Percentiles rank a stretch among this genome's conserved stretches.
These are phyloP conservation scores for Tenthredo livida DNA, from an alignment of 2,888 invertebrate genomes.

Conservation along the genomic window DNA sequence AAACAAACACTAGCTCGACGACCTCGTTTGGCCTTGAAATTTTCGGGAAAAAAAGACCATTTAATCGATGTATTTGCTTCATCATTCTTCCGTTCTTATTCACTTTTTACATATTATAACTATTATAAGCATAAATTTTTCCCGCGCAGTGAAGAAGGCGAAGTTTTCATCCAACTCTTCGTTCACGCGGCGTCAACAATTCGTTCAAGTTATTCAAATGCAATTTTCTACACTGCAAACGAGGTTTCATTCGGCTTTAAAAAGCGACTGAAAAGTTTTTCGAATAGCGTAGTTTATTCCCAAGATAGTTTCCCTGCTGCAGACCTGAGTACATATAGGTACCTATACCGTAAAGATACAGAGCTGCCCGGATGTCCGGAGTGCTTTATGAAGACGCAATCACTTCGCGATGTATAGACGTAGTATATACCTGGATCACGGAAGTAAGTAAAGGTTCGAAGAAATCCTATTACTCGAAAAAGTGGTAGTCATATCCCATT, in stretches of 20 bases:
- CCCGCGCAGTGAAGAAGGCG: not conserved
- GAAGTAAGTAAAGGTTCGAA: not conserved
- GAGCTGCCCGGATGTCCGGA: not conserved
- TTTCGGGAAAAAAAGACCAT: too few relatives aligned
- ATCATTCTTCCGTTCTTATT: not conserved
- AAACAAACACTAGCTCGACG: not conserved
- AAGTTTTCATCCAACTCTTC: not conserved
- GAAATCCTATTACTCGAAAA: not conserved
- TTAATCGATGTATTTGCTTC: not conserved
- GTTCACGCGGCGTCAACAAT: constrained; percentile 18
- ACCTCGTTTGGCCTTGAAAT: not conserved
- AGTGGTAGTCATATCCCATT: not conserved
- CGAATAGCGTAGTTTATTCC: constrained; percentile 43
- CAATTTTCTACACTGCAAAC: constrained; percentile 31
- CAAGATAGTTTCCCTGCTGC: constrained; percentile 31
- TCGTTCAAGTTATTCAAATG: constrained; percentile 43
- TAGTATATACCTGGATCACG: too few relatives aligned
- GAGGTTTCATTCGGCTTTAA: constrained; percentile 2
- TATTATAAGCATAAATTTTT: not conserved
- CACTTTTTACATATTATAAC: not conserved
- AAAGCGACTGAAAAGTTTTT: constrained; percentile 27
- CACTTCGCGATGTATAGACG: not conserved
- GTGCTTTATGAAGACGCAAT: not conserved
- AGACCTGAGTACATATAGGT: not conserved
- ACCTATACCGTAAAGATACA: not conserved